phyloP scores from a whole-genome alignment of 2,888 invertebrate species.

The Drosophila antonietae region DNA sequence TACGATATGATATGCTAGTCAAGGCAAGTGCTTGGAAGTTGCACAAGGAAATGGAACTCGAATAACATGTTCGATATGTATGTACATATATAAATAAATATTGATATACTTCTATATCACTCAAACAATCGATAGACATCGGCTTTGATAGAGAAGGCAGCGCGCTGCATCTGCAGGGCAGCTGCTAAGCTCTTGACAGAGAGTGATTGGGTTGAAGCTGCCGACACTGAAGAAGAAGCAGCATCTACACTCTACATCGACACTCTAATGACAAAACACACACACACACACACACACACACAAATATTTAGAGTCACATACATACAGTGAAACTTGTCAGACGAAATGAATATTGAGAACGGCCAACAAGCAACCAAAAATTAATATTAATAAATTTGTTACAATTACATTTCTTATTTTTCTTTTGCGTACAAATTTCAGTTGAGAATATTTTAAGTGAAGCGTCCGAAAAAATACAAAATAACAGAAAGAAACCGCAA shows the following conservation, averaged over 20 bases:
- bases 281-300: neutral
- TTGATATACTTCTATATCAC: no score
- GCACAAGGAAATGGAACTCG: slow-evolving; percentile 4
- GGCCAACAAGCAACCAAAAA: slow-evolving; percentile 21
- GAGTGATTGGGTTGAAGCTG: slow-evolving; percentile 14
- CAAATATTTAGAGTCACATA: neutral
- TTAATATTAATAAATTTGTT: slow-evolving; percentile 28
- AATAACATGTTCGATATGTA: neutral
- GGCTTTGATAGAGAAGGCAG: neutral
- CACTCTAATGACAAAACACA: slow-evolving; percentile 38
- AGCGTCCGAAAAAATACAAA: slow-evolving; percentile 11
- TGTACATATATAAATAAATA: no score
- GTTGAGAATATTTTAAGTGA: slow-evolving; percentile 39
- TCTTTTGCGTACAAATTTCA: slow-evolving; percentile 54
- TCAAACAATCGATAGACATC: neutral
- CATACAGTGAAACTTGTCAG: neutral
- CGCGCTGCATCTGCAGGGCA: neutral
- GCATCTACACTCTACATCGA: slow-evolving; percentile 14
- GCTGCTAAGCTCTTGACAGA: slow-evolving; percentile 5
- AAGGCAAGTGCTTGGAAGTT: slow-evolving; percentile 8
- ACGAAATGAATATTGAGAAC: slow-evolving; percentile 12
- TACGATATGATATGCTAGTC: slow-evolving; percentile 7
- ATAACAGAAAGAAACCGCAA: slow-evolving; percentile 10
- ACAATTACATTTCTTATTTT: slow-evolving; percentile 23
- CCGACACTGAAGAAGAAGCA: slow-evolving; percentile 16